Base-by-base conservation (phyloP, 2,113 vertebrate species). In the Cheirogaleus medius region DNA sequence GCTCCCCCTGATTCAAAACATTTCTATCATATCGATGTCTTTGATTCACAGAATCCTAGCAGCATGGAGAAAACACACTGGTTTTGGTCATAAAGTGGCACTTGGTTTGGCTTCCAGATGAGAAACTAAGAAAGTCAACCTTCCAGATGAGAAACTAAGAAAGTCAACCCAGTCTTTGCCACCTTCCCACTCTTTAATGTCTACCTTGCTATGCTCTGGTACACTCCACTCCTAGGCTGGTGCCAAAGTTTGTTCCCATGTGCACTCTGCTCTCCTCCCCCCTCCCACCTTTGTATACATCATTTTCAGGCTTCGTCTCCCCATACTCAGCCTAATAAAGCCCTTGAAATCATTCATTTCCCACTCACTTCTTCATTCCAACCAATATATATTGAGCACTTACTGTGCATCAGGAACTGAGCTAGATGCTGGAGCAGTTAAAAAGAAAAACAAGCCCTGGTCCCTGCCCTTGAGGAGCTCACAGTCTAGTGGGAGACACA, bases 381-480 rank as follows among this genome's bases (percentile, higher is more conserved):
- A 12, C 54, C 25, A 87, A 60, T 32, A 66, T 42, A 71, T 37
- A 39, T 0, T 1, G 71, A 96, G 90, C 78, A 89, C 37, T 86
- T 69, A 85, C 83, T 91, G 34, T 90, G 89, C 80, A 58, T 58
- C 81, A 64, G 76, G 63, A 90, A n/a, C 84, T 66, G 44, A 29
- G 82, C 52, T 60, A 93, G 69, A 71, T 68, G 60, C 81, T 87
- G 81, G 74, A 14, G 49, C 42, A 44, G 37, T 92, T 69, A 80
- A 83, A 96, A 94, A 94, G 69, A 56, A 76, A 92, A 94, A 42
- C 63, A 64, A 92, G 91, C 69, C 93, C 91, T 85, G 81, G 60
- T 83, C 81, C 81, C 89, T 94, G 80, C 42, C 85, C 74, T 56
- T 69, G 94, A 95, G 85, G 82, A 97, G 91, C 58, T 90, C 96